Evolutionary conservation across 53 echinoderm and acorn worm genomes (phyloP).

Genomic region (Crossaster papposus): DNA sequence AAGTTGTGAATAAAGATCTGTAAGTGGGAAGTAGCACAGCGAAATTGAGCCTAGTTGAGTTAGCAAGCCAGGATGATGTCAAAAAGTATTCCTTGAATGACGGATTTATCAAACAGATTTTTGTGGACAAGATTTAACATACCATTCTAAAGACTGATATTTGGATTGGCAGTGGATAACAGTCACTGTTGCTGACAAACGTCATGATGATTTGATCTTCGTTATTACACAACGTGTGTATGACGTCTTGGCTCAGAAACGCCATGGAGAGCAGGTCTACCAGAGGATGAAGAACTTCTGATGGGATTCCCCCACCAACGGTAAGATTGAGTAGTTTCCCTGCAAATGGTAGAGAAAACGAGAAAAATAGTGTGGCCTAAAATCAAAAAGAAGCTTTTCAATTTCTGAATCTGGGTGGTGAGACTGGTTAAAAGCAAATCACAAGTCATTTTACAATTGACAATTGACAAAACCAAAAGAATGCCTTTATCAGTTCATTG

Average conservation of each 20-base stretch:
- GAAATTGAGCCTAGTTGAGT: too few species aligned
- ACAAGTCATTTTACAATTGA: too few species aligned
- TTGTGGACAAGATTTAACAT: background rate
- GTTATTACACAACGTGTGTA: slow-evolving; percentile 75
- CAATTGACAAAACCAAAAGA: too few species aligned
- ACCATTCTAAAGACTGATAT: slow-evolving; percentile 85
- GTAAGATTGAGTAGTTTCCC: slow-evolving; percentile 80
- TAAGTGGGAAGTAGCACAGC: too few species aligned
- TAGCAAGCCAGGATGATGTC: background rate
- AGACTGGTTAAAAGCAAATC: too few species aligned
- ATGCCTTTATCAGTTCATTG: too few species aligned
- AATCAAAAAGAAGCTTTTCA: background rate
- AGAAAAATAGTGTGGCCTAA: background rate
- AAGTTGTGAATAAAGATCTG: too few species aligned
- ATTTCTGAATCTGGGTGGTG: too few species aligned
- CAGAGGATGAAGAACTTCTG: slow-evolving; percentile 74
- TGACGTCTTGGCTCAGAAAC: slow-evolving; percentile 84
- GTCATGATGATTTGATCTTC: slow-evolving; percentile 92
- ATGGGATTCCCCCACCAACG: slow-evolving; percentile 77
- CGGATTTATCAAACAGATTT: background rate
- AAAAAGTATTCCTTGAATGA: background rate
- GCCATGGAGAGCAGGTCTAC: slow-evolving; percentile 85
- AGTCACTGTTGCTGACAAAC: slow-evolving; percentile 77
- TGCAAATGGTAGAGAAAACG: slow-evolving; percentile 3
- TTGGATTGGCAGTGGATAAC: slow-evolving; percentile 80